phyloP scores from a whole-genome alignment of 2,113 vertebrate species.

The Picathartes gymnocephalus region DNA sequence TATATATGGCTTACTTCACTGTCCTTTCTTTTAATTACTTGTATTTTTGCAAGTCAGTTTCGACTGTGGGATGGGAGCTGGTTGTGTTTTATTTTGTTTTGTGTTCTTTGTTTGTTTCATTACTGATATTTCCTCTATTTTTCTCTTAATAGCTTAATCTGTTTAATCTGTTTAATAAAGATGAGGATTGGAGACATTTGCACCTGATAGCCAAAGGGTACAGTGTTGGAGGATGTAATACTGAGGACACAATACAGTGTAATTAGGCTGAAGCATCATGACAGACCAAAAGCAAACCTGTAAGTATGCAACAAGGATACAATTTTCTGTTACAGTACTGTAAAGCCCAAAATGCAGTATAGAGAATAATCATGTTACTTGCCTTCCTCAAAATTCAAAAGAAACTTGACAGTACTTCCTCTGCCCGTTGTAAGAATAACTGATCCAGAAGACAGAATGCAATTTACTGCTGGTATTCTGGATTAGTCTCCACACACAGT shows the following conservation, averaged over 20 bases:
- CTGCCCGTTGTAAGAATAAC: not conserved
- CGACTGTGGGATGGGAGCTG: accelerated
- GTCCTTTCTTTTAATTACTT: not conserved
- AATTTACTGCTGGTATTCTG: not conserved
- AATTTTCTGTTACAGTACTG: not conserved
- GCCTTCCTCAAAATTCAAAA: not conserved
- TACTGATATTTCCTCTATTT: not conserved
- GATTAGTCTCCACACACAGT: not conserved
- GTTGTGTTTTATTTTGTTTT: not conserved
- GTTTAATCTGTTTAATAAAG: not conserved
- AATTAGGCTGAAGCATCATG: not conserved
- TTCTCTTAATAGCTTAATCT: not conserved
- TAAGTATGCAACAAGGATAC: not conserved
- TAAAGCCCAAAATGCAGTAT: not conserved
- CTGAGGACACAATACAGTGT: no score
- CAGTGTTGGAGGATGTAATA: not conserved
- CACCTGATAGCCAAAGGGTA: not conserved
- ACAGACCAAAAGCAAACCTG: not conserved
- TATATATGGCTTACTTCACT: not conserved
- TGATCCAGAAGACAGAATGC: not conserved
- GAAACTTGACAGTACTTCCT: not conserved
- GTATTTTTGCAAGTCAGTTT: not conserved
- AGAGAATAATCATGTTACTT: not conserved
- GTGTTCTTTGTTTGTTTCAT: not conserved
- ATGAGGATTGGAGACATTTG: not conserved